Conservation (phyloP, 2,113 vertebrate species). For the Picathartes gymnocephalus region DNA sequence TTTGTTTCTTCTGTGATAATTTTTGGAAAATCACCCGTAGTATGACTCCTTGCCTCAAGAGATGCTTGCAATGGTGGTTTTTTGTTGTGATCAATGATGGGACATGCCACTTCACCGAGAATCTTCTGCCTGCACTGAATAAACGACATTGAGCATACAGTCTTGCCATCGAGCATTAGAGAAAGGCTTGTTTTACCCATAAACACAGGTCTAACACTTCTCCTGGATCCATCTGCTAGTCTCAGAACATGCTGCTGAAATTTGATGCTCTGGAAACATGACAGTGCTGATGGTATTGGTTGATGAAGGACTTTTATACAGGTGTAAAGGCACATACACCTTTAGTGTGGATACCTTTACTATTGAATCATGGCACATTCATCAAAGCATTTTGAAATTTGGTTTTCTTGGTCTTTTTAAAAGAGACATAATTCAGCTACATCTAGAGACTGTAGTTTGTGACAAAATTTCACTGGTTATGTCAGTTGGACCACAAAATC, state of each 20-base stretch:
- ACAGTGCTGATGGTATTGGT: not conserved
- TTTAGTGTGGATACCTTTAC: not conserved
- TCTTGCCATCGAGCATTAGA: not conserved
- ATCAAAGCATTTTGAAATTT: not conserved
- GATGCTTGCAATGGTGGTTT: not conserved
- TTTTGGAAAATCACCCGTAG: not conserved
- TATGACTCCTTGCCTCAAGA: not conserved
- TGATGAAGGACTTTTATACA: not conserved
- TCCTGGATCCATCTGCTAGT: not conserved
- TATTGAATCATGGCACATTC: not conserved
- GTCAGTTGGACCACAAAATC: not conserved
- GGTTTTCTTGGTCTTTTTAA: not conserved
- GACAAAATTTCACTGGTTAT: not conserved
- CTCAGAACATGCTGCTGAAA: not conserved
- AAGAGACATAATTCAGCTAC: not conserved
- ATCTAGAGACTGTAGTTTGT: not conserved
- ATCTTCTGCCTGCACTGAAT: not conserved
- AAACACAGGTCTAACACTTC: not conserved
- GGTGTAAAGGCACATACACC: not conserved
- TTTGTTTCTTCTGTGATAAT: not conserved
- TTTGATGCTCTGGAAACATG: not conserved
- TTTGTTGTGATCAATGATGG: not conserved
- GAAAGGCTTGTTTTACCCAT: not conserved
- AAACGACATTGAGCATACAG: rapidly evolving
- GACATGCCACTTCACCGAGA: not conserved